Base-by-base conservation (phyloP, 2,797 vertebrate species). In the Rhinatrema bivittatum region DNA sequence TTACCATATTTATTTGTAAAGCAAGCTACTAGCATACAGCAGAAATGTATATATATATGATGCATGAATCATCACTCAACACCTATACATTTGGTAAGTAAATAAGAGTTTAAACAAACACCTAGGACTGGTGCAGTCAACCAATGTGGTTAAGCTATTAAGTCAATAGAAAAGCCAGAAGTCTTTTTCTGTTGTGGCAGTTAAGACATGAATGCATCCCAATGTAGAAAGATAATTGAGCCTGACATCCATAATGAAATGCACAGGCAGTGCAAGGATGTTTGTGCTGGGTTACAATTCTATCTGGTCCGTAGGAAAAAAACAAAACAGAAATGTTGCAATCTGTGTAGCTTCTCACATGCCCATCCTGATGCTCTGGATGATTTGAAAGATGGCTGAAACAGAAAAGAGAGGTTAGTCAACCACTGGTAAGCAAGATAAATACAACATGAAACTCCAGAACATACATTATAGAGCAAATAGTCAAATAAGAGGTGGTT, bases 281-380 rank as follows among this genome's bases (percentile, higher is more conserved):
- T 20, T 37, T 25, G 18, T 16, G 42, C 34, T 39, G 6, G 15
- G 29, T 40, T 32, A 28, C 42, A 39, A 25, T 32, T 46, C 31
- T 27, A 32, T 27, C 39, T 26, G 42, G 56, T 51, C 56, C 18
- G 7, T 31, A 50, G n/a, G n/a, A n/a, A n/a, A n/a, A n/a, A n/a
- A 55, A 34, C 21, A 43, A 40, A 41, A 32, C 38, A 24, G 35
- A 48, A n/a, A 36, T 22, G 39, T 53, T 50, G n/a, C 39, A 13
- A 10, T 12, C 6, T 36, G 17, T 12, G 3, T 47, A 32, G 27
- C 19, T 26, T 34, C 60, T 90, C 79, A 84, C 72, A 84, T 82
- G 51, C 83, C 81, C 83, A 86, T 86, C 36, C 81, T 54, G 47
- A 86, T 86, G 45, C 83, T 86, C 49, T 86, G 83, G 42, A 86